Conservation (phyloP, 1,140 invertebrate species). For the Philotrypesis tridentata region DNA sequence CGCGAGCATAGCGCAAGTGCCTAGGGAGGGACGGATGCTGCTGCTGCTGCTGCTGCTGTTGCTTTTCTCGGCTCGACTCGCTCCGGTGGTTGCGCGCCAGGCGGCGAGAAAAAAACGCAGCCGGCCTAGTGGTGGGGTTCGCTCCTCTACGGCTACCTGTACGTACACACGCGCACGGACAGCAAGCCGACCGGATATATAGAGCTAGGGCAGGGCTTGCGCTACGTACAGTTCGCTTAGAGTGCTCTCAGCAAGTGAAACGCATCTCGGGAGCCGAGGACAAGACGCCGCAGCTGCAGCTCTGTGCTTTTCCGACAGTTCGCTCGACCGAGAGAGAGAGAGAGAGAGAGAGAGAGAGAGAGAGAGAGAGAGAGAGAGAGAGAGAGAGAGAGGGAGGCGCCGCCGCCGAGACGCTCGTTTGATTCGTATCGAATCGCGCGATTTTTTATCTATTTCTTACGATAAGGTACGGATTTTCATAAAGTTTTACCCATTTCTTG, state of each 20-base stretch:
- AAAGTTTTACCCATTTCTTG: background rate
- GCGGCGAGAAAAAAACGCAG: constrained; percentile 57
- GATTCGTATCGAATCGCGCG: constrained; percentile 62
- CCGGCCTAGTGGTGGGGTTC: constrained; percentile 51
- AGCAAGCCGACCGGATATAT: constrained; percentile 72
- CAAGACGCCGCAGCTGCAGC: background rate
- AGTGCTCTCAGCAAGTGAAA: constrained; percentile 59
- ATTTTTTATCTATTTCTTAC: constrained; percentile 50
- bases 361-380: background rate
- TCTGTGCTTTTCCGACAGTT: background rate
- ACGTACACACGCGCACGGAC: constrained; percentile 26
- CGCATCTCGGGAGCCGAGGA: background rate
- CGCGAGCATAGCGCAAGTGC: constrained; percentile 6
- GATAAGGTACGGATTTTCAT: constrained; percentile 53
- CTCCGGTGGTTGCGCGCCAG: constrained; percentile 66
- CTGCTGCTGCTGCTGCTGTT: constrained; percentile 33
- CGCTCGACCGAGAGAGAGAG: background rate
- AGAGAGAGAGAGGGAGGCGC: constrained; percentile 48
- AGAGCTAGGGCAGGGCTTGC: constrained; percentile 74
- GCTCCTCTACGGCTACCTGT: no score
- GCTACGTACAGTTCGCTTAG: constrained; percentile 74
- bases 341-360: background rate
- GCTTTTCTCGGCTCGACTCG: constrained; percentile 60
- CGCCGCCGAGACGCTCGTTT: no score
- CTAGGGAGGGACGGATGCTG: constrained; percentile 56